These are phyloP conservation scores for Erebia ligea DNA, from an alignment of 2,888 invertebrate species.

Conservation along the genomic window DNA sequence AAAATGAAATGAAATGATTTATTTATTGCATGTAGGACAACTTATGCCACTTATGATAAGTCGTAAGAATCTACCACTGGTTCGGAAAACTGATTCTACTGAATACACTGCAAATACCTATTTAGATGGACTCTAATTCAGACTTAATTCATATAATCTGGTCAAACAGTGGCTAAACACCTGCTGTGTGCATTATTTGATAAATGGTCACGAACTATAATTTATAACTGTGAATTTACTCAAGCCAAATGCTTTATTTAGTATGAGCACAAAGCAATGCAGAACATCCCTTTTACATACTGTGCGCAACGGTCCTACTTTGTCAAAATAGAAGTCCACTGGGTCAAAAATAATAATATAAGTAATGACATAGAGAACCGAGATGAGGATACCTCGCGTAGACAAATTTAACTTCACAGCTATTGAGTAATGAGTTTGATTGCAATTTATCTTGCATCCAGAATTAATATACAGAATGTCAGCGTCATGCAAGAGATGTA, in stretches of 20 bases:
- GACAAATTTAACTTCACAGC: too few relatives aligned
- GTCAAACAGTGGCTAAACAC: conserved; percentile 2
- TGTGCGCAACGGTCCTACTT: background rate
- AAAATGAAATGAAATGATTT: too few relatives aligned
- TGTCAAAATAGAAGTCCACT: background rate
- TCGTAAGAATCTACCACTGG: too few relatives aligned
- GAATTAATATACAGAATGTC: too few relatives aligned
- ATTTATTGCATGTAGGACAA: too few relatives aligned
- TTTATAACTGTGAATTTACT: conserved; percentile 13
- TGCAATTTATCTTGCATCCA: too few relatives aligned
- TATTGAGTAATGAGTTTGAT: too few relatives aligned
- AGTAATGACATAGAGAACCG: too few relatives aligned
- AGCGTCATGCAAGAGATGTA: too few relatives aligned
- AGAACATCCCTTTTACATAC: background rate
- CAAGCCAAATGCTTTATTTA: conserved; percentile 8
- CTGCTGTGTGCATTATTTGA: conserved; percentile 9
- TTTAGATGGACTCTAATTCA: background rate
- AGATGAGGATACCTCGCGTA: too few relatives aligned
- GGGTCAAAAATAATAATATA: background rate
- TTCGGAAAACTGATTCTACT: too few relatives aligned
- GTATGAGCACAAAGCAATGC: background rate
- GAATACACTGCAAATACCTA: background rate
- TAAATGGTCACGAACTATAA: conserved; percentile 3
- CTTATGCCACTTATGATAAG: too few relatives aligned
- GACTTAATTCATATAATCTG: conserved; percentile 3